A percentile compares a stretch with the other conserved stretches of the same genome.
phyloP scores from a whole-genome alignment of 1,140 invertebrate species.

The Heliconius eleuchia region DNA sequence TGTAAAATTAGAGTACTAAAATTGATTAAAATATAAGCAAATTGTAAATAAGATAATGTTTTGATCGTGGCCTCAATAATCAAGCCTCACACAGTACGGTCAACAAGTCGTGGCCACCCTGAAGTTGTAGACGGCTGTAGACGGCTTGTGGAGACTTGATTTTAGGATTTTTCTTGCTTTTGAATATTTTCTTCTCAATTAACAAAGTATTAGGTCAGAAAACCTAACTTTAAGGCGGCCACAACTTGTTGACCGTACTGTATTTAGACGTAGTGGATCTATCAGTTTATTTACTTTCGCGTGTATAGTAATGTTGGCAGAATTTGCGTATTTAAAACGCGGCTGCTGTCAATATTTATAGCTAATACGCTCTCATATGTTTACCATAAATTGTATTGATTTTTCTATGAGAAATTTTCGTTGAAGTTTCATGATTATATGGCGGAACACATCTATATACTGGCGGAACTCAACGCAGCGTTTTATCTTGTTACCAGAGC shows the following conservation, averaged over 20 bases:
- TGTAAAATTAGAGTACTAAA: too few relatives aligned
- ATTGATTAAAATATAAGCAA: not conserved
- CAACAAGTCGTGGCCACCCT: too few relatives aligned
- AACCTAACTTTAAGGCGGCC: too few relatives aligned
- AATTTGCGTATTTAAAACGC: constrained; percentile 24
- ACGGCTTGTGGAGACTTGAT: too few relatives aligned
- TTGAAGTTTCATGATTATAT: not conserved
- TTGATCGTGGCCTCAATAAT: not conserved
- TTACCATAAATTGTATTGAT: not conserved
- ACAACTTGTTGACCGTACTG: too few relatives aligned
- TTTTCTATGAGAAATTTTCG: not conserved
- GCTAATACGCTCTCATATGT: constrained; percentile 13
- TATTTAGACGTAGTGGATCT: not conserved
- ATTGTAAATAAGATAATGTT: not conserved
- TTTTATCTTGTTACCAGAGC: not conserved
- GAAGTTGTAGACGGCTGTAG: too few relatives aligned
- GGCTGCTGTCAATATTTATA: constrained; percentile 20
- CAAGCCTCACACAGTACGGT: not conserved
- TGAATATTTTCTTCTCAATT: too few relatives aligned
- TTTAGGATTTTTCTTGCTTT: too few relatives aligned
- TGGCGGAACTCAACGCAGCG: not conserved
- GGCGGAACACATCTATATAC: too few relatives aligned
- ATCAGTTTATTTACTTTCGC: constrained; percentile 9
- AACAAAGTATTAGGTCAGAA: too few relatives aligned
- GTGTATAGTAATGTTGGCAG: constrained; percentile 5